Base-by-base conservation (phyloP, 2,888 invertebrate genomes). In the Tipula helvola region DNA sequence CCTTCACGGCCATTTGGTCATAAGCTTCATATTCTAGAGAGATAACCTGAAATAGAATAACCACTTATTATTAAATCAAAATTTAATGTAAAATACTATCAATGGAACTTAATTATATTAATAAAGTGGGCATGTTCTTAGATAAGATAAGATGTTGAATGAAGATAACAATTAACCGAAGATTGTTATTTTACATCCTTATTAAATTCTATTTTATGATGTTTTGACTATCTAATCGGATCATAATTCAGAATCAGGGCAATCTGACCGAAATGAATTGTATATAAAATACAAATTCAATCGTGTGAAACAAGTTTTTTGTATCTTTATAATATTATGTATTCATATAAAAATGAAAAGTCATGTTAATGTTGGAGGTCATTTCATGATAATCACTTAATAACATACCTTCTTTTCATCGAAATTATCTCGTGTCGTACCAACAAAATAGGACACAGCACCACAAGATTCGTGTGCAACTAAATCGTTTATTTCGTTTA, bases 11-110 rank as follows among this genome's bases (percentile, higher is more conserved):
- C 99, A 99, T 99, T 1, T 95, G 93, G 89, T 96, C 96, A 90
- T 98, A 99, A 0, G 97, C 97, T 92, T 99, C 98, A 92, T 99
- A 99, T 90, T 97, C 97, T 86, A 99, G 92, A 87, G 93, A 93
- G n/a, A 95, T 88, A n/a, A 99, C 98, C 94, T 95, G 90, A 1
- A 89, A 88, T 5, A 10, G 8, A 83, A 44, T 42, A 86, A 86
- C 5, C 83, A 36, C 28, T 16, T 57, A 8, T 44, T 42, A 86
- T 47, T 47, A 39, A 39, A 7, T 2, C 39, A 39, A 39, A 39
- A 39, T 0, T 39, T 39, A 7, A 39, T 7, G 39, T 39, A 39
- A 7, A 39, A 7, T 39, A 5, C 28, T 28, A 28, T 28, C 28
- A 28, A 28, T 28, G 28, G 28, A 28, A 28, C 28, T 28, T 2